Conservation (phyloP, 2,113 vertebrate species). For the Galeopterus variegatus region DNA sequence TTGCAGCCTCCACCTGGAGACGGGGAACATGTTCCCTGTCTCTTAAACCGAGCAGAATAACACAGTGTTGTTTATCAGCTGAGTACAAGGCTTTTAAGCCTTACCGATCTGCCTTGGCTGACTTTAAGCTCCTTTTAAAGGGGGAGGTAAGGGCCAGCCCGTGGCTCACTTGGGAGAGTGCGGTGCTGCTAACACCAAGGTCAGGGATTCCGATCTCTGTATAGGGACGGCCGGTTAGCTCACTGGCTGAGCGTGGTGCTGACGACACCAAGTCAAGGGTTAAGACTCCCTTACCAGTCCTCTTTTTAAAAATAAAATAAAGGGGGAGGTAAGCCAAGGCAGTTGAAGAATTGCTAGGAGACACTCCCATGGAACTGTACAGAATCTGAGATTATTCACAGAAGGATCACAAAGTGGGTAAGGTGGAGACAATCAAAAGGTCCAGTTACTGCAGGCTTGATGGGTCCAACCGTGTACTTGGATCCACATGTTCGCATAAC, state of each 20-base stretch:
- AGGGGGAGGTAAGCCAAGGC: not conserved
- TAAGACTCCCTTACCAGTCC: too few relatives aligned
- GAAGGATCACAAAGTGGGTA: not conserved
- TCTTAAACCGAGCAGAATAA: not conserved
- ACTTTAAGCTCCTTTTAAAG: not conserved
- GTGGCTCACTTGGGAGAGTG: too few relatives aligned
- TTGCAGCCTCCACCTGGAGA: constrained; percentile 18
- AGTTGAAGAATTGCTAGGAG: not conserved
- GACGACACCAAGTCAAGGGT: too few relatives aligned
- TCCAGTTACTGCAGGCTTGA: not conserved
- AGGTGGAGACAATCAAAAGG: too few relatives aligned
- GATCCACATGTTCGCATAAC: not conserved
- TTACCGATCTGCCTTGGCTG: too few relatives aligned
- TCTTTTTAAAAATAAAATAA: too few relatives aligned
- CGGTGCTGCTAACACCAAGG: too few relatives aligned
- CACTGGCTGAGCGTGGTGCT: too few relatives aligned
- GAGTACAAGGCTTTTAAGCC: not conserved
- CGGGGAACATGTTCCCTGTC: not conserved
- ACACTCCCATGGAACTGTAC: not conserved
- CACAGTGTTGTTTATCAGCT: not conserved
- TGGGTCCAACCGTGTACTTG: not conserved
- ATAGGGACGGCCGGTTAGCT: too few relatives aligned
- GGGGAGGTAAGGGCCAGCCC: not conserved
- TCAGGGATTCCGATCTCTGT: too few relatives aligned
- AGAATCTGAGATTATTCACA: not conserved